phyloP scores from a whole-genome alignment of 2,113 vertebrate genomes.

The Gallinago jamesoni region DNA sequence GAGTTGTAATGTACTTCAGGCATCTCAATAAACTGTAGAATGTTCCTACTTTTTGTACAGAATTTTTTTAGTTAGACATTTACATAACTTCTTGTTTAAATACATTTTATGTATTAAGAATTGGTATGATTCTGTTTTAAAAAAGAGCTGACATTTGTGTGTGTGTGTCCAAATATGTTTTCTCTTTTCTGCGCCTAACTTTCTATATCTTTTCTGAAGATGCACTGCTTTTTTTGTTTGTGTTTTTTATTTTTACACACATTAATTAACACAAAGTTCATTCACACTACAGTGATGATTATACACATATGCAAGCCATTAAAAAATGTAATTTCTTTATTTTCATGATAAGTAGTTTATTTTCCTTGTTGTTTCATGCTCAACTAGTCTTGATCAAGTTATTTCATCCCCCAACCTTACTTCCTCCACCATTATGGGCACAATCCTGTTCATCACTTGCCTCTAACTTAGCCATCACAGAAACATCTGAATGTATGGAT shows the following conservation, averaged over 20 bases:
- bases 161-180: accelerated
- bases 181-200: not conserved
- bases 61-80: not conserved
- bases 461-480: not conserved
- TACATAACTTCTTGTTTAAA: not conserved
- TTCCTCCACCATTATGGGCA: not conserved
- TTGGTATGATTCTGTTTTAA: not conserved
- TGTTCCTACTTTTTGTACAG: not conserved
- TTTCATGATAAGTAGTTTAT: not conserved
- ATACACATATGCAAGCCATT: not conserved
- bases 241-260: not conserved
- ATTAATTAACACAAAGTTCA: not conserved
- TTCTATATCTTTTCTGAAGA: not conserved
- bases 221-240: not conserved
- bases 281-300: not conserved
- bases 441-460: not conserved
- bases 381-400: not conserved
- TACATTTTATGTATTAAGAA: not conserved
- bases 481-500: not conserved
- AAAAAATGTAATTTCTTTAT: not conserved
- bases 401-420: not conserved
- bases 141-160: not conserved
- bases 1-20: not conserved
- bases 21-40: not conserved
- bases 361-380: not conserved